Conservation (phyloP, 2,797 vertebrate species). For the Lemur catta region DNA sequence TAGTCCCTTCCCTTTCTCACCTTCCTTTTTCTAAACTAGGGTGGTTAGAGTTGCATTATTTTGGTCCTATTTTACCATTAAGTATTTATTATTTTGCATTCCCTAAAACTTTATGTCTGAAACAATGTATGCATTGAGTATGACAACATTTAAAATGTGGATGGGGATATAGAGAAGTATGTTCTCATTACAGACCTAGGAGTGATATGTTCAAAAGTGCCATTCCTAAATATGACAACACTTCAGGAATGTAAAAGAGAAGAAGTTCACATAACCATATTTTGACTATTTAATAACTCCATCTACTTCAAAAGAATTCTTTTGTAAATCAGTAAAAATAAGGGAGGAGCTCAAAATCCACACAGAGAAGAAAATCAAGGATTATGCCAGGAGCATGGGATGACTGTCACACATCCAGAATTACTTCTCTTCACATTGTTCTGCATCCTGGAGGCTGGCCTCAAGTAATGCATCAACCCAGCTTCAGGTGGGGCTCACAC, state of each 20-base stretch:
- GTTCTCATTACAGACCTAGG: not conserved
- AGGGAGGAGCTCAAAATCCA: not conserved
- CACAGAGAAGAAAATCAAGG: not conserved
- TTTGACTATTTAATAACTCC: not conserved
- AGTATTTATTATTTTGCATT: not conserved
- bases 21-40: not conserved
- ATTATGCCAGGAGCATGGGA: not conserved
- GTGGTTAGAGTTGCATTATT: not conserved
- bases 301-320: not conserved
- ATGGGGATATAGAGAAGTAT: not conserved
- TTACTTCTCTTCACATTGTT: not conserved
- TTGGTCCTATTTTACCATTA: not conserved
- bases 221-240: not conserved
- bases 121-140: not conserved
- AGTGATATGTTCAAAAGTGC: not conserved
- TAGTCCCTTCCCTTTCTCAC: not conserved
- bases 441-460: not conserved
- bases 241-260: not conserved
- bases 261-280: not conserved
- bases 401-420: not conserved
- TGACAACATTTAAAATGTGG: not conserved
- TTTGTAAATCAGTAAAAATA: not conserved
- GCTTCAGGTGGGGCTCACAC: not conserved
- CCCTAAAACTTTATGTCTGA: not conserved
- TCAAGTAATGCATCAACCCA: no score